Evolutionary conservation across 2,888 invertebrate species (phyloP).

Genomic region (Philhelius pedissequus): DNA sequence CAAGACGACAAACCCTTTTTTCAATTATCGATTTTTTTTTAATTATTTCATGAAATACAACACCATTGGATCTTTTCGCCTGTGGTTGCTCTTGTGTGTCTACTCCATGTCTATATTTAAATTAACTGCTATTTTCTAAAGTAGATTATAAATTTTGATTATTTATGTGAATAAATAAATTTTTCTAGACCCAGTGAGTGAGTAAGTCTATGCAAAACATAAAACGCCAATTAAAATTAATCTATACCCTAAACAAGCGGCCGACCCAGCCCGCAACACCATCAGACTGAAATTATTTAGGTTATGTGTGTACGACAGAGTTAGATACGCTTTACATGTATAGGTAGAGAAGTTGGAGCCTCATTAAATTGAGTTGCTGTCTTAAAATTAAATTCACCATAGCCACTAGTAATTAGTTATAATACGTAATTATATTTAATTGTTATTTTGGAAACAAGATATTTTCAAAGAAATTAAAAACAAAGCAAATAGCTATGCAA

Average conservation of each 20-base stretch:
- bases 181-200: not conserved
- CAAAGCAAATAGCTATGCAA: conserved; percentile 5
- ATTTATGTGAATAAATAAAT: not conserved
- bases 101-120: not conserved
- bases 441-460: conserved; percentile 1
- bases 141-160: not conserved
- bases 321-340: not conserved
- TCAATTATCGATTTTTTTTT: not conserved
- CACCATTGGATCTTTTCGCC: not conserved
- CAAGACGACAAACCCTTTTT: too few species aligned
- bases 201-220: not conserved
- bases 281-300: not conserved
- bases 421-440: not conserved
- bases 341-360: not conserved
- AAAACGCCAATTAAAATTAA: conserved; percentile 49
- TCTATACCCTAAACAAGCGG: conserved; percentile 25
- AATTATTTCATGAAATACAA: not conserved
- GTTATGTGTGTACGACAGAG: not conserved
- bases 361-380: conserved; percentile 45
- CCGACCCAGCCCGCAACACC: too few species aligned
- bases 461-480: not conserved
- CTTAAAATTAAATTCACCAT: conserved; percentile 35
- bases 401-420: not conserved
- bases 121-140: not conserved
- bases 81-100: too few species aligned